Evolutionary conservation across 53 echinoderm and acorn worm genomes (phyloP), one percentile per base, ranked within the genome.

Genomic region (Astropecten irregularis): DNA sequence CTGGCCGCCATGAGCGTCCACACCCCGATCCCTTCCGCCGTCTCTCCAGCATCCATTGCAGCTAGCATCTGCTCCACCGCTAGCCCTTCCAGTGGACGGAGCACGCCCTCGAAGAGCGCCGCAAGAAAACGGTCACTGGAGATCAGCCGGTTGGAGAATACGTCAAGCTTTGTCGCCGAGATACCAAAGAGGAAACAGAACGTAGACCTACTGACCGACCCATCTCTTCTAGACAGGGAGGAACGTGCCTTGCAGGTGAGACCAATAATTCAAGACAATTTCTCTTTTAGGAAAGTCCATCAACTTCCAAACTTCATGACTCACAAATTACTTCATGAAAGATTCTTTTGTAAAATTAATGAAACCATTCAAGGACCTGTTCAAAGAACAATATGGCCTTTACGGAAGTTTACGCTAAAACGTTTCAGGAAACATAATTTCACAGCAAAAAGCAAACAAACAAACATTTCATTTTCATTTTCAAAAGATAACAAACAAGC

Each of bases 161-260:
- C 89, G 22, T 65, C 83, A 9, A 83, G 89, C 35, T 89, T 68
- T 27, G 89, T 89, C 13, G 89, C 66, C 3, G 89, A 84, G 28
- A 36, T 55, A 26, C 87, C 87, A 11, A 89, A 89, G 53, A 84
- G 67, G 53, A 53, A 49, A 39, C 76, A 54, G 19, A 55, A 28
- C 30, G 89, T 76, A 3, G 83, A 83, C 50, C 32, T 90, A 82
- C 69, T 83, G 63, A 85, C 84, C 3, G 93, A 93, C 25, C 61
- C 93, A 25, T 60, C 85, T 0, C 71, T 69, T 13, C 72, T 93
- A 2, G 90, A 87, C 14, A 58, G 88, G 26, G 85, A 93, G 42
- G 93, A 93, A 68, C 36, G 93, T n/a, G 88, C 88, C 4, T 71
- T 93, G 29, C 90, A 93, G 90, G 93, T 93, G 71, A 66, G 82